A percentile compares a stretch with the other conserved stretches of the same genome.
phyloP scores from a whole-genome alignment of 1,140 invertebrate genomes.

The Andricus grossulariae region DNA sequence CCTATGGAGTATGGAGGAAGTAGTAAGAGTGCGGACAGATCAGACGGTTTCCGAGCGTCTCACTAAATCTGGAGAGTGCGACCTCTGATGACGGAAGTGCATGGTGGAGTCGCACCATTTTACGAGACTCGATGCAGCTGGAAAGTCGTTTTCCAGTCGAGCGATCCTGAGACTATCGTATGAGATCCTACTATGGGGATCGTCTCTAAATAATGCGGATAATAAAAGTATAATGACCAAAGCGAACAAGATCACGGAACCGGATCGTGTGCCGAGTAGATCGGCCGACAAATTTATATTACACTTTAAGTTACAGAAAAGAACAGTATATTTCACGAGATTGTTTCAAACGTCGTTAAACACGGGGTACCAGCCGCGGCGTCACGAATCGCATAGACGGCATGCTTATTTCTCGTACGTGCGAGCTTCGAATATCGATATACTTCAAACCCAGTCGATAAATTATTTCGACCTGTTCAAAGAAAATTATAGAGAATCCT shows the following conservation, averaged over 20 bases:
- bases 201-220: constrained; percentile 51
- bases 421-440: constrained; percentile 18
- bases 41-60: not conserved
- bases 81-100: constrained; percentile 43
- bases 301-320: constrained; percentile 50
- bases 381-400: constrained; percentile 45
- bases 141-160: constrained; percentile 54
- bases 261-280: constrained; percentile 43
- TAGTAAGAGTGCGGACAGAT: too few species aligned
- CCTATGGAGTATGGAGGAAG: too few species aligned
- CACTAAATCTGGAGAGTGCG: not conserved
- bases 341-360: constrained; percentile 56
- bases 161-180: constrained; percentile 41
- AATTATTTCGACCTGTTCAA: constrained; percentile 5
- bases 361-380: constrained; percentile 50
- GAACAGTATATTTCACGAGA: constrained; percentile 53
- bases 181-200: constrained; percentile 39
- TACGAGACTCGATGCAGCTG: constrained; percentile 8
- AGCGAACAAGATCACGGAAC: constrained; percentile 48
- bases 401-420: constrained; percentile 22
- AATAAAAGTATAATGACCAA: constrained; percentile 54
- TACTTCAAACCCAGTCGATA: constrained; percentile 23
- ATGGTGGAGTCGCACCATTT: constrained; percentile 49
- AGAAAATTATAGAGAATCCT: constrained; percentile 19
- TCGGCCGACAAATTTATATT: constrained; percentile 53